A percentile compares a stretch with the other conserved stretches of the same genome.
Conservation (phyloP, 2,797 vertebrate species). For the Passerculus sandwichensis region DNA sequence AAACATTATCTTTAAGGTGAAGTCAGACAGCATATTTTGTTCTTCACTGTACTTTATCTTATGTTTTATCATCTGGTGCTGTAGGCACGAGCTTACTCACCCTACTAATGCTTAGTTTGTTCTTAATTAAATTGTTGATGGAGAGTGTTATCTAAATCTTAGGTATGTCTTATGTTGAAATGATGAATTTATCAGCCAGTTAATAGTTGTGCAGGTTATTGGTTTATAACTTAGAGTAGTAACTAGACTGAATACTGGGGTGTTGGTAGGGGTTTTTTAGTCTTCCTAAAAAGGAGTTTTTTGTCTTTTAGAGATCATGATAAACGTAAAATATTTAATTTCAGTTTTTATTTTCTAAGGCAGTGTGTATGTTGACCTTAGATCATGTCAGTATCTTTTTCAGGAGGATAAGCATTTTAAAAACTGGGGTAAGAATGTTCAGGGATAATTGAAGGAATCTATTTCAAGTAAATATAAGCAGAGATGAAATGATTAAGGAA, state of each 20-base stretch:
- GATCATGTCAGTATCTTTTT: not conserved
- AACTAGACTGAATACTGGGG: not conserved
- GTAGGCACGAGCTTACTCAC: not conserved
- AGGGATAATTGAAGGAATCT: not conserved
- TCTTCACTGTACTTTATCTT: not conserved
- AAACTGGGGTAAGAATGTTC: not conserved
- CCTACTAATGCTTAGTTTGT: not conserved
- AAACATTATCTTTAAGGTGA: not conserved
- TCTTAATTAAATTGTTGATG: constrained; percentile 17
- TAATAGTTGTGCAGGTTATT: not conserved
- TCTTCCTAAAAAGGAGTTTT: not conserved
- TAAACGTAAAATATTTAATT: not conserved
- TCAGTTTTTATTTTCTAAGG: not conserved
- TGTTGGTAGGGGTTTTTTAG: accelerated
- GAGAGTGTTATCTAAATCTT: not conserved
- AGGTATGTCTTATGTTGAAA: not conserved
- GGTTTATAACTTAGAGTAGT: not conserved
- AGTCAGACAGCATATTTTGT: not conserved
- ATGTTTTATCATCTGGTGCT: not conserved
- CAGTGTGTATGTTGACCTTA: not conserved
- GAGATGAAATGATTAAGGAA: not conserved
- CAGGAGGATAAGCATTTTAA: not conserved
- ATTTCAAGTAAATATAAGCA: not conserved
- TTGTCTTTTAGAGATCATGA: not conserved
- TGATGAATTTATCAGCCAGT: not conserved